A percentile compares a stretch with the other conserved stretches of the same genome.
phyloP scores from a whole-genome alignment of 2,888 invertebrate genomes.

The Dorcus hopei region DNA sequence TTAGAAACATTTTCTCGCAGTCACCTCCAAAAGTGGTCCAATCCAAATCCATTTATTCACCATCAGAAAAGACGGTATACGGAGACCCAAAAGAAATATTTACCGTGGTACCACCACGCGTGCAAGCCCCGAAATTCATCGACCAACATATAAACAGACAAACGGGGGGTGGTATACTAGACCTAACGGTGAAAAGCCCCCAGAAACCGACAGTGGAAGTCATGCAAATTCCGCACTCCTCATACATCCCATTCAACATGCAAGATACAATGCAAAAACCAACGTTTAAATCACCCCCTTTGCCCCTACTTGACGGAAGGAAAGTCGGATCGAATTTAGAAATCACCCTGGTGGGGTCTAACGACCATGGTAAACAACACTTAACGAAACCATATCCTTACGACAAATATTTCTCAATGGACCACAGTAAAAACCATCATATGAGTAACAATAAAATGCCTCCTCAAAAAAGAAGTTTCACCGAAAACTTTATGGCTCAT shows the following conservation, averaged over 20 bases:
- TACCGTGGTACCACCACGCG: conserved; percentile 50
- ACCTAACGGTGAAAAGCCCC: conserved; percentile 59
- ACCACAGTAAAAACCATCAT: conserved; percentile 14
- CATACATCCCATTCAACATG: conserved; percentile 21
- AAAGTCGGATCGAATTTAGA: conserved; percentile 64
- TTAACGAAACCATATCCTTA: not conserved
- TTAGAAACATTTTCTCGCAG: conserved; percentile 25
- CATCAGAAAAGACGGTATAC: conserved; percentile 64
- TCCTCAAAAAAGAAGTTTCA: conserved; percentile 54
- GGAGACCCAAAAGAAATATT: conserved; percentile 71
- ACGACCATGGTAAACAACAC: conserved; percentile 1
- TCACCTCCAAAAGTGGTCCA: conserved; percentile 60
- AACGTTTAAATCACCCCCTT: conserved; percentile 28
- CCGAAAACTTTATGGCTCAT: conserved; percentile 56
- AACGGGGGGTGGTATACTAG: conserved; percentile 58
- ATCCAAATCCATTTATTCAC: conserved; percentile 63
- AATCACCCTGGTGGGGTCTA: conserved; percentile 61
- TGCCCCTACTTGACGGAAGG: conserved; percentile 48
- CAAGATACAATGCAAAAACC: not conserved
- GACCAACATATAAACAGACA: conserved; percentile 19
- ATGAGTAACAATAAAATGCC: conserved; percentile 19
- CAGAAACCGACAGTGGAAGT: conserved; percentile 58
- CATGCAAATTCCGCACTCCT: conserved; percentile 54
- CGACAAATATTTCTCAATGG: not conserved
- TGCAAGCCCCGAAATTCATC: conserved; percentile 45